phyloP scores from a whole-genome alignment of 1,140 invertebrate species.

The Drosophila tsacasi region DNA sequence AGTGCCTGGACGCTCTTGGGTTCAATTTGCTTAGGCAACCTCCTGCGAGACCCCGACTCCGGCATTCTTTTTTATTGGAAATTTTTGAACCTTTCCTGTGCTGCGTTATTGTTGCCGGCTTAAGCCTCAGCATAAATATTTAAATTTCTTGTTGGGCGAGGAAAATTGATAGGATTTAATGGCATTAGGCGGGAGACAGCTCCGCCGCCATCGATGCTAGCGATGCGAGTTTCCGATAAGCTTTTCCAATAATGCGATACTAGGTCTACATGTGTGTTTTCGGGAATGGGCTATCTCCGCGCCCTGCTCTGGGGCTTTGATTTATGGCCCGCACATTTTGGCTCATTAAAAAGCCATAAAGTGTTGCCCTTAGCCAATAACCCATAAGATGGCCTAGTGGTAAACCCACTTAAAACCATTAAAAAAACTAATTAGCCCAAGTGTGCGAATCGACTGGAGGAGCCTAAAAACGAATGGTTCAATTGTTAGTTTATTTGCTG shows the following conservation, averaged over 20 bases:
- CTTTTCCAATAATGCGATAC: slow-evolving; percentile 58
- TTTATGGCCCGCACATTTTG: slow-evolving; percentile 61
- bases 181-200: slow-evolving; percentile 64
- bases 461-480: not conserved
- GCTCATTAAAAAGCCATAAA: slow-evolving; percentile 76
- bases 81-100: slow-evolving; percentile 66
- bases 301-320: slow-evolving; percentile 41
- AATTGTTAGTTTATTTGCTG: not conserved
- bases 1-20: slow-evolving; percentile 74
- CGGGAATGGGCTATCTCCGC: not conserved
- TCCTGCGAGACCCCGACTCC: not conserved
- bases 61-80: slow-evolving; percentile 59
- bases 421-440: slow-evolving; percentile 56
- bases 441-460: not conserved
- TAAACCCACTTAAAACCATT: slow-evolving; percentile 18
- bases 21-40: slow-evolving; percentile 52
- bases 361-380: slow-evolving; percentile 36
- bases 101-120: slow-evolving; percentile 48
- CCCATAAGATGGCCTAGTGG: slow-evolving; percentile 16
- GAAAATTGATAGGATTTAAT: slow-evolving; percentile 83
- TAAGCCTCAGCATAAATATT: slow-evolving; percentile 77
- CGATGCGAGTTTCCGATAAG: slow-evolving; percentile 64
- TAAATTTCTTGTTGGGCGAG: slow-evolving; percentile 70
- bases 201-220: slow-evolving; percentile 26
- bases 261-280: slow-evolving; percentile 33